Evolutionary conservation across 2,113 vertebrate species (phyloP).

Genomic region (Paramisgurnus dabryanus): DNA sequence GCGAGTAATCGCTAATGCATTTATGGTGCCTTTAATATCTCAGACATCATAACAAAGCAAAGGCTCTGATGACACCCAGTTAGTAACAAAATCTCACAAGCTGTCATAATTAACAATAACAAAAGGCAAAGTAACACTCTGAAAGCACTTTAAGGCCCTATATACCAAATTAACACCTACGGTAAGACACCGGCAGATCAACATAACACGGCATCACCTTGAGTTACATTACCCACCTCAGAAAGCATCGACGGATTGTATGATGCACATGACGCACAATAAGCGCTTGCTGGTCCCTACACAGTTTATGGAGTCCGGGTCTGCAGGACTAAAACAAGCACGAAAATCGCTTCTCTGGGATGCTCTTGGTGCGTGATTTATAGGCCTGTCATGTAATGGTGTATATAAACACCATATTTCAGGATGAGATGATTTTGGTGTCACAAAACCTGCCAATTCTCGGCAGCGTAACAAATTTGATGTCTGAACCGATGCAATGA

Average conservation of each 20-base stretch:
- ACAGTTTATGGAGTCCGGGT: not conserved
- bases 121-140: not conserved
- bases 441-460: not conserved
- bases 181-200: not conserved
- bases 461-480: not conserved
- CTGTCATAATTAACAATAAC: not conserved
- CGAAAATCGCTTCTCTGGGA: not conserved
- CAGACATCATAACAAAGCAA: not conserved
- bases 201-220: not conserved
- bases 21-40: constrained; percentile 9
- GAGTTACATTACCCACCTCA: too few relatives aligned
- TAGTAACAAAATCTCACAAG: not conserved
- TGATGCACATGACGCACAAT: too few relatives aligned
- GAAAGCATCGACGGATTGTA: too few relatives aligned
- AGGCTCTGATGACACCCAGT: not conserved
- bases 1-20: not conserved
- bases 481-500: not conserved
- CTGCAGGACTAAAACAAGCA: constrained; percentile 8
- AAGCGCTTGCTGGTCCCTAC: too few relatives aligned
- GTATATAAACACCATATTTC: not conserved
- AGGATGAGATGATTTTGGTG: not conserved
- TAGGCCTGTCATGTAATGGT: constrained; percentile 8
- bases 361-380: not conserved
- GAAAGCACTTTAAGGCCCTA: not conserved
- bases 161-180: not conserved